These are phyloP conservation scores for Aythya baeri DNA, from an alignment of 2,113 vertebrate species.

Conservation along the genomic window DNA sequence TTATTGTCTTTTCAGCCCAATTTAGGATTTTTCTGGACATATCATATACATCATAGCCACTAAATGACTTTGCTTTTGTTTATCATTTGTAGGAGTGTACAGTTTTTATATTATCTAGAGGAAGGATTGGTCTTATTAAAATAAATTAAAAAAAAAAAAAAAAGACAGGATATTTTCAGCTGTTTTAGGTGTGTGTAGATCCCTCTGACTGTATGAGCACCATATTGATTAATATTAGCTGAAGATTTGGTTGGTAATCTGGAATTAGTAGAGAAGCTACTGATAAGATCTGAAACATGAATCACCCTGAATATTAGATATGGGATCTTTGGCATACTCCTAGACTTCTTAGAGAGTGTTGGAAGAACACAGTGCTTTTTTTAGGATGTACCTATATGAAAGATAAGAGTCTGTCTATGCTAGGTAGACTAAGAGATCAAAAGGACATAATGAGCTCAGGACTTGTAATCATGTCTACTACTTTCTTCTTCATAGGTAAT, in stretches of 20 bases:
- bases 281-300: background rate
- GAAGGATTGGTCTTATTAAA: background rate
- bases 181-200: background rate
- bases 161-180: background rate
- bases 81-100: background rate
- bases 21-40: background rate
- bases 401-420: background rate
- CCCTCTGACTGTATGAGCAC: accelerated
- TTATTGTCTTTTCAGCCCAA: background rate
- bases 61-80: background rate
- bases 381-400: background rate
- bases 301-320: background rate
- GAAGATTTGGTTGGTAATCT: background rate
- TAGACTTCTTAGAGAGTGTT: background rate
- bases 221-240: background rate
- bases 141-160: background rate
- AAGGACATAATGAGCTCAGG: background rate
- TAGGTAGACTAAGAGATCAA: accelerated
- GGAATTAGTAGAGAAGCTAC: background rate
- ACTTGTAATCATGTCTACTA: background rate
- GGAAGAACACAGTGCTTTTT: background rate
- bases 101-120: background rate
- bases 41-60: background rate
- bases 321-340: background rate
- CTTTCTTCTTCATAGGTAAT: background rate